A percentile compares a stretch with the other conserved stretches of the same genome.
Conservation (phyloP, 2,888 invertebrate genomes). For the Steinernema hermaphroditum region DNA sequence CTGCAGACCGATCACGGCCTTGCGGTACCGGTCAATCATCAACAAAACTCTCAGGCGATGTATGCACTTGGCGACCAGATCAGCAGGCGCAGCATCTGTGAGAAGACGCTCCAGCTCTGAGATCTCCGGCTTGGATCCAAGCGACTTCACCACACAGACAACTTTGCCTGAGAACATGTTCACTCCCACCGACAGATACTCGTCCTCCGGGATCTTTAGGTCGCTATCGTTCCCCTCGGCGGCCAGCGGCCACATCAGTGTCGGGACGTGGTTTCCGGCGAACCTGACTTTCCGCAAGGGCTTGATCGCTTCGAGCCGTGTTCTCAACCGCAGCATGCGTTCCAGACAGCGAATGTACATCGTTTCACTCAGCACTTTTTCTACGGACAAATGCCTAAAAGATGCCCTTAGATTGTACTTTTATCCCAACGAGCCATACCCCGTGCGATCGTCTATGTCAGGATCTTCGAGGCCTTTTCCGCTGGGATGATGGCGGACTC, state of each 20-base stretch:
- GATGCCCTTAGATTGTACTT: not conserved
- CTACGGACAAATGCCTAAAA: constrained; percentile 54
- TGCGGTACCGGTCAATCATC: constrained; percentile 56
- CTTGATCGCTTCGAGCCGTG: constrained; percentile 43
- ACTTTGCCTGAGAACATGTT: constrained; percentile 61
- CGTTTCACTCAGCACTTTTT: constrained; percentile 54
- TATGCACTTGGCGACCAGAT: constrained; percentile 39
- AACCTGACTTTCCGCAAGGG: constrained; percentile 29
- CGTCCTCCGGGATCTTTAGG: constrained; percentile 35
- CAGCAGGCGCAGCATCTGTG: constrained; percentile 23
- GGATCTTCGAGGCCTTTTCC: constrained; percentile 43
- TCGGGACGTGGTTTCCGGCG: constrained; percentile 51
- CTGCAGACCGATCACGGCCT: constrained; percentile 51
- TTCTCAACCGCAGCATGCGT: constrained; percentile 51
- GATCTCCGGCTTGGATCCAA: constrained; percentile 40
- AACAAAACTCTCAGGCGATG: constrained; percentile 47
- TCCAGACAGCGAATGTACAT: constrained; percentile 53
- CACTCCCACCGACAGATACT: constrained; percentile 50
- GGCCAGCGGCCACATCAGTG: constrained; percentile 47
- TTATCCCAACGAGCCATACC: constrained; percentile 33
- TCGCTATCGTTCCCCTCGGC: constrained; percentile 37
- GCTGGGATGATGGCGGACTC: constrained; percentile 56
- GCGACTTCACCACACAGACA: constrained; percentile 48
- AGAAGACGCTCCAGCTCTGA: constrained; percentile 39
- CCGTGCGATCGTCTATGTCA: constrained; percentile 47